These are phyloP conservation scores for Crocuta crocuta DNA, from an alignment of 2,113 vertebrate species.

Conservation along the genomic window DNA sequence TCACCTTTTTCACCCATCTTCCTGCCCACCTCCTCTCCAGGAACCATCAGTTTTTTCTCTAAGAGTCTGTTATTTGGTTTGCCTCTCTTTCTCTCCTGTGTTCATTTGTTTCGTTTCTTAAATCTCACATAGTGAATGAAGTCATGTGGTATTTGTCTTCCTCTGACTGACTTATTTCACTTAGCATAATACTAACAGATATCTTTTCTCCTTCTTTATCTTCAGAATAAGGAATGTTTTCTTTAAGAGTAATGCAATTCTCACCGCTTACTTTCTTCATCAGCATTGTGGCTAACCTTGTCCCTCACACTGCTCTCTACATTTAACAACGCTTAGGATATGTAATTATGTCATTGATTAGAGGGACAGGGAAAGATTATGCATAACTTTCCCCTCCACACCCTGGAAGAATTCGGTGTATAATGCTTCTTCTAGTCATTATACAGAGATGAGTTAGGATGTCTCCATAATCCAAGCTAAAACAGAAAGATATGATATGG, in stretches of 20 bases:
- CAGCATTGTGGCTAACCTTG: background rate
- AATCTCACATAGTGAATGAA: background rate
- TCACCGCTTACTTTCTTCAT: background rate
- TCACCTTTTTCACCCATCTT: background rate
- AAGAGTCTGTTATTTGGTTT: background rate
- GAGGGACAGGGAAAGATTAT: background rate
- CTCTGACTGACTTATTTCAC: background rate
- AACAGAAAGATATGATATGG: background rate
- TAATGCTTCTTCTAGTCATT: background rate
- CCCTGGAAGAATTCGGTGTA: background rate
- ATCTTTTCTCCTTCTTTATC: background rate
- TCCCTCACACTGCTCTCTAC: fast-evolving
- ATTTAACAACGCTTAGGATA: background rate
- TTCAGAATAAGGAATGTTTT: background rate
- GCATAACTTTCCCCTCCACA: fast-evolving
- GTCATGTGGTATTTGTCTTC: background rate
- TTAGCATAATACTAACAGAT: background rate
- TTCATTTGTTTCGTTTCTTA: background rate
- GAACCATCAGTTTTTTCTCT: background rate
- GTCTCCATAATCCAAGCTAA: background rate
- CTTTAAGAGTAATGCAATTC: background rate
- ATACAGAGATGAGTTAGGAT: background rate
- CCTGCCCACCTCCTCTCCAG: background rate
- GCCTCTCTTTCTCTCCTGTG: background rate
- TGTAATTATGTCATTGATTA: background rate